Percentiles rank a stretch among this genome's conserved stretches.
Conservation (phyloP, 2,888 invertebrate genomes). For the Drosophila leonis region DNA sequence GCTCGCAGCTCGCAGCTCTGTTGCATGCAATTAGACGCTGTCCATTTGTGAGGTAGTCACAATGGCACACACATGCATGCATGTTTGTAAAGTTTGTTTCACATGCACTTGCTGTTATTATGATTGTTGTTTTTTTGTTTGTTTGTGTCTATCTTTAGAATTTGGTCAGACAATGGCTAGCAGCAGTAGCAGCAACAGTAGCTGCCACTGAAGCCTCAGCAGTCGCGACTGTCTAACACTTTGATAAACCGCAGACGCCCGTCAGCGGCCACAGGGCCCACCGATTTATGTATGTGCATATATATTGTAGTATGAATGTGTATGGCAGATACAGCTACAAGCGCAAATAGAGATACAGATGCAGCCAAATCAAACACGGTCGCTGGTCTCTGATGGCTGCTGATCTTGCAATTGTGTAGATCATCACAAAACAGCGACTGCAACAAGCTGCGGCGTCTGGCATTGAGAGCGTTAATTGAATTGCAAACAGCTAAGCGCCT, state of each 20-base stretch:
- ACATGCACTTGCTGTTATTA: conserved; percentile 69
- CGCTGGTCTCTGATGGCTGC: conserved; percentile 19
- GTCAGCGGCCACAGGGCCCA: conserved; percentile 22
- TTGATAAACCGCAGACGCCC: conserved; percentile 68
- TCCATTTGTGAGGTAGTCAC: conserved; percentile 46
- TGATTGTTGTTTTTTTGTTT: conserved; percentile 20
- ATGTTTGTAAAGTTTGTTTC: conserved; percentile 59
- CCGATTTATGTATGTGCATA: conserved; percentile 28
- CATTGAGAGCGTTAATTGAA: conserved; percentile 79
- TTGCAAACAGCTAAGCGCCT: conserved; percentile 68
- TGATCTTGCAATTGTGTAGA: conserved; percentile 75
- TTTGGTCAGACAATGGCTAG: conserved; percentile 70
- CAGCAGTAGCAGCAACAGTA: conserved; percentile 23
- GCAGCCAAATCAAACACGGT: conserved; percentile 49
- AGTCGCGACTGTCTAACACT: conserved; percentile 54
- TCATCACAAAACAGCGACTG: conserved; percentile 17
- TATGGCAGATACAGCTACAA: conserved; percentile 40
- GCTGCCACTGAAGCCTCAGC: conserved; percentile 19
- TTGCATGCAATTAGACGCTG: conserved; percentile 61
- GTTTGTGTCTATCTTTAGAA: conserved; percentile 53
- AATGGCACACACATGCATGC: conserved; percentile 14
- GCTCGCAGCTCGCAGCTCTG: conserved; percentile 23
- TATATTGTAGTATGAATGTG: not conserved
- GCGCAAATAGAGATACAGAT: conserved; percentile 15
- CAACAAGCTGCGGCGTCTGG: conserved; percentile 36